These are phyloP conservation scores for Coremacera marginata DNA, from an alignment of 2,888 invertebrate species.

Conservation along the genomic window DNA sequence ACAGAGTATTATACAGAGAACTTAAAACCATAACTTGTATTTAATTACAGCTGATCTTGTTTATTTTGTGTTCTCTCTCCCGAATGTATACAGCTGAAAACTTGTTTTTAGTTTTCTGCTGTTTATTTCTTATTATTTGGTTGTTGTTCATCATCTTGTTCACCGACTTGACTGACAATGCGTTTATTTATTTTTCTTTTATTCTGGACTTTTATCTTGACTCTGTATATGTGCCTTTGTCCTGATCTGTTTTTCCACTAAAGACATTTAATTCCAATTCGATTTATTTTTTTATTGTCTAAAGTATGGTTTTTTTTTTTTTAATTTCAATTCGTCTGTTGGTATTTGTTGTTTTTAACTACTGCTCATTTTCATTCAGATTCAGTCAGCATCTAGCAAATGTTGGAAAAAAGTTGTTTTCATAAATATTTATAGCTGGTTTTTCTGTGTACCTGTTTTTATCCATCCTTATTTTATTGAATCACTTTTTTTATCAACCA, in stretches of 20 bases:
- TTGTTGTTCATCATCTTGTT: not conserved
- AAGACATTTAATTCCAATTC: conserved; percentile 30
- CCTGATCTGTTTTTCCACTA: conserved; percentile 23
- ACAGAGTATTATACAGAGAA: not conserved
- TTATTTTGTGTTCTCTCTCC: conserved; percentile 46
- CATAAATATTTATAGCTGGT: not conserved
- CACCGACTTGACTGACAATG: not conserved
- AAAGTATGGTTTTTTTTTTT: not conserved
- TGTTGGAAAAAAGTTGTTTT: not conserved
- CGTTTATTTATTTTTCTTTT: conserved; percentile 29
- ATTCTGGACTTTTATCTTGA: conserved; percentile 25
- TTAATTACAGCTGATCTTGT: conserved; percentile 55
- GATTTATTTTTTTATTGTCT: conserved; percentile 4
- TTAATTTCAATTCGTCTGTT: not conserved
- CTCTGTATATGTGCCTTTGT: conserved; percentile 14
- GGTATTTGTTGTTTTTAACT: not conserved
- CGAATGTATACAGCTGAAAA: conserved; percentile 36
- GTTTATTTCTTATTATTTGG: not conserved
- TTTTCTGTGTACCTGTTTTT: not conserved
- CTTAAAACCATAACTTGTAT: conserved; percentile 6
- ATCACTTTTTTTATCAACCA: no score
- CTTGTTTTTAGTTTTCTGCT: conserved; percentile 38
- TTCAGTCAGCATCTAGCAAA: not conserved
- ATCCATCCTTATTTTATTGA: not conserved
- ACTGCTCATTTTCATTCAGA: not conserved